Evolutionary conservation across 2,797 vertebrate genomes (phyloP).

Genomic region (Mionectes olivaceus): DNA sequence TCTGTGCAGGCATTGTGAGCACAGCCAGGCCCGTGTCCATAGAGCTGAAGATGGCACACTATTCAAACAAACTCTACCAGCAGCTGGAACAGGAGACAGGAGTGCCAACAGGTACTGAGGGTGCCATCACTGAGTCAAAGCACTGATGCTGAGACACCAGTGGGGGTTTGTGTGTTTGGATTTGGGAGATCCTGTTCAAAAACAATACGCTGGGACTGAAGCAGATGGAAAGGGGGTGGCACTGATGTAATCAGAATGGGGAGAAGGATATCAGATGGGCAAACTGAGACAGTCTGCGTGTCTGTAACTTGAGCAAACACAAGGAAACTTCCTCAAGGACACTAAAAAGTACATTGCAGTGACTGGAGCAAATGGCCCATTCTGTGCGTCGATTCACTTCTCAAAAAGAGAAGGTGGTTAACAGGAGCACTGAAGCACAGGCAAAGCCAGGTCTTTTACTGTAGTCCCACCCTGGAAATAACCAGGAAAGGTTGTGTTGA

Average conservation of each 20-base stretch:
- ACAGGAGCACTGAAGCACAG: background rate
- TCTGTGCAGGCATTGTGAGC: conserved; percentile 94
- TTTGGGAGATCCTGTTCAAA: background rate
- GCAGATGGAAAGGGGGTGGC: background rate
- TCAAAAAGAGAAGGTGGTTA: background rate
- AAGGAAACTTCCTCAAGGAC: background rate
- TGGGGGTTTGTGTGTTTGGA: background rate
- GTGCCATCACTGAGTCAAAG: background rate
- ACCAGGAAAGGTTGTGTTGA: background rate
- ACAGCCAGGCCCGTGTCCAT: conserved; percentile 88
- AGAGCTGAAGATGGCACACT: conserved; percentile 95
- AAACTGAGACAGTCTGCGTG: background rate
- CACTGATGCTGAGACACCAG: accelerated
- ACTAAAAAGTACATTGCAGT: background rate
- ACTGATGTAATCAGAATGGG: background rate
- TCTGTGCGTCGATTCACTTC: background rate
- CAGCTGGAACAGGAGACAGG: conserved; percentile 92
- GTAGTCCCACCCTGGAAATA: background rate
- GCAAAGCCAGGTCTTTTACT: background rate
- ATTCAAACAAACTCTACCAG: conserved; percentile 92
- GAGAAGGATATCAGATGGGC: background rate
- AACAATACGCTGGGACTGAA: accelerated
- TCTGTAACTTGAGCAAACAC: background rate
- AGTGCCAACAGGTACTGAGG: conserved; percentile 87
- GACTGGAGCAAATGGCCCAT: background rate